phyloP scores from a whole-genome alignment of 2,797 vertebrate species.

The Karalla daura region DNA sequence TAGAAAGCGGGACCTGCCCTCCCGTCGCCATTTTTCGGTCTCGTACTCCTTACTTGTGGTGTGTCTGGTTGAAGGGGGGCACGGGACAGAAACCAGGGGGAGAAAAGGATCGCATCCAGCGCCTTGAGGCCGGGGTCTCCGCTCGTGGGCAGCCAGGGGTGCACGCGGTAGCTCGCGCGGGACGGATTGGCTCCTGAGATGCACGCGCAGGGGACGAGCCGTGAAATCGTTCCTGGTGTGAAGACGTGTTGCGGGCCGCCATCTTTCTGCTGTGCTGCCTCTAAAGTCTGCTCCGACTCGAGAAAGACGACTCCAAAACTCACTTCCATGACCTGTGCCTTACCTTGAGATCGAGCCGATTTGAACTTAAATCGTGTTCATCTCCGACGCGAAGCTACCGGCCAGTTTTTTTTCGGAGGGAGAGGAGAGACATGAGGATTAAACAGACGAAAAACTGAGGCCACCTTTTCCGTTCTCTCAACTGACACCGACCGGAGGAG shows the following conservation, averaged over 20 bases:
- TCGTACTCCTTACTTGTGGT: constrained; percentile 62
- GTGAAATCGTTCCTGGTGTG: constrained; percentile 68
- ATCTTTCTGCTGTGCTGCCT: constrained; percentile 81
- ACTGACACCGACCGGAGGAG: constrained; percentile 69
- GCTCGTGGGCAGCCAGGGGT: constrained; percentile 19
- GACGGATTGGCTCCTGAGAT: constrained; percentile 35
- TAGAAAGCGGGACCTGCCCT: constrained; percentile 84
- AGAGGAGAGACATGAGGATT: constrained; percentile 67
- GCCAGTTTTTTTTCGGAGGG: no score
- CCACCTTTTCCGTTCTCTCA: constrained; percentile 66
- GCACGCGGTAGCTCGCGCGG: constrained; percentile 3
- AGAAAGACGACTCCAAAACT: constrained; percentile 58
- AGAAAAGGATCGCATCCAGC: constrained; percentile 47
- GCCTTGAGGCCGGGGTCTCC: background rate
- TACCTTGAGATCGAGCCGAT: constrained; percentile 25
- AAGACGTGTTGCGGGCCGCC: constrained; percentile 88
- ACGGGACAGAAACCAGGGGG: constrained; percentile 48
- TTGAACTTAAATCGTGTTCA: constrained; percentile 14
- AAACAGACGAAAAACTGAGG: constrained; percentile 56
- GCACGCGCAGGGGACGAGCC: constrained; percentile 51
- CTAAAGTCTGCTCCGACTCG: constrained; percentile 73
- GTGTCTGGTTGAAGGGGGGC: constrained; percentile 61
- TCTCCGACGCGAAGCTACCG: constrained; percentile 23
- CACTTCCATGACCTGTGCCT: constrained; percentile 58
- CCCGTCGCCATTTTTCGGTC: constrained; percentile 85